Conservation (phyloP, 2,797 vertebrate species). For the Simalia tracyae region DNA sequence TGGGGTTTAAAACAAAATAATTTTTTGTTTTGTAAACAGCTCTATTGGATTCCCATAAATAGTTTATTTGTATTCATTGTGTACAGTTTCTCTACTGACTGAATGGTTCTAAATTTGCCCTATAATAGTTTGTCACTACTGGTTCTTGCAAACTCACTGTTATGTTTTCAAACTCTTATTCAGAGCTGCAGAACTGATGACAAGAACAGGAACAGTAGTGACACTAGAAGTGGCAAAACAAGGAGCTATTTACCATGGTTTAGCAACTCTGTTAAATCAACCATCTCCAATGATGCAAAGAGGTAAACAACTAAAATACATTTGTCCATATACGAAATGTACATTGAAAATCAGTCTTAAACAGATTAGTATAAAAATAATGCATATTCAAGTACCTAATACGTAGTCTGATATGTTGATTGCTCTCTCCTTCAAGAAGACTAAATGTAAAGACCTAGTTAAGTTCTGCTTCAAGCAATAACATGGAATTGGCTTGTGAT, state of each 20-base stretch:
- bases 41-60: not conserved
- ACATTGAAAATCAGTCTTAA: not conserved
- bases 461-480: not conserved
- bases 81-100: not conserved
- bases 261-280: constrained; percentile 96
- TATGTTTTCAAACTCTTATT: constrained; percentile 45
- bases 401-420: not conserved
- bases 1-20: not conserved
- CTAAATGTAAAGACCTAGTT: not conserved
- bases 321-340: not conserved
- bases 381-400: not conserved
- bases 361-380: not conserved
- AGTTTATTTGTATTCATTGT: not conserved
- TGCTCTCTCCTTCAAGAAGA: not conserved
- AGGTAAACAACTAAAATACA: constrained; percentile 75
- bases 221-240: constrained; percentile 98
- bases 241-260: constrained; percentile 96
- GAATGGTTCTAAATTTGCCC: not conserved
- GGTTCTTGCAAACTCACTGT: not conserved
- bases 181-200: constrained; percentile 98
- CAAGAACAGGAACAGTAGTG: constrained; percentile 94
- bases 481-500: not conserved
- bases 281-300: constrained; percentile 96
- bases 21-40: not conserved
- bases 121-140: not conserved